Evolutionary conservation across 2,113 vertebrate species (phyloP).

Genomic region (Tylochromis polylepis): DNA sequence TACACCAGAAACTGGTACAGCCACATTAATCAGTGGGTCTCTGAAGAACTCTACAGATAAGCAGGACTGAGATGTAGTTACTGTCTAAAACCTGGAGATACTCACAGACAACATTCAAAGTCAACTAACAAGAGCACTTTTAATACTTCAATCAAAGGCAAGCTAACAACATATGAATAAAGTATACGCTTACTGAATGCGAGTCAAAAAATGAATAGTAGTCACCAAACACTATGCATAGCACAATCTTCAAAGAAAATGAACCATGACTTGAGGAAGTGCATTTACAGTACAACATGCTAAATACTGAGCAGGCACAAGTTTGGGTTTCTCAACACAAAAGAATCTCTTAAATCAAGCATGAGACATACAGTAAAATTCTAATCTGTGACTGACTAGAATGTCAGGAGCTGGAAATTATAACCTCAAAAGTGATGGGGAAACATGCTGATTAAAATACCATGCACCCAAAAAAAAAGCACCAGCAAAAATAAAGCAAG

Average conservation of each 20-base stretch:
- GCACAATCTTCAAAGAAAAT: constrained; percentile 17
- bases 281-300: constrained; percentile 1
- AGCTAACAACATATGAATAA: not conserved
- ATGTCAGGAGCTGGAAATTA: not conserved
- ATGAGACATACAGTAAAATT: not conserved
- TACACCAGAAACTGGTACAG: not conserved
- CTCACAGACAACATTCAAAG: constrained; percentile 30
- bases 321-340: not conserved
- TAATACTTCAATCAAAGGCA: constrained; percentile 33
- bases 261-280: not conserved
- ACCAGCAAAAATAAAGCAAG: not conserved
- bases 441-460: not conserved
- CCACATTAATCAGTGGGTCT: not conserved
- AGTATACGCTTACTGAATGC: not conserved
- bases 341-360: not conserved
- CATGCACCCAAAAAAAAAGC: not conserved
- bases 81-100: not conserved
- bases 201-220: not conserved
- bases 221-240: constrained; percentile 14
- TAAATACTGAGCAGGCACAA: not conserved
- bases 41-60: not conserved
- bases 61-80: not conserved
- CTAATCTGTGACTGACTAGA: not conserved
- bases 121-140: constrained; percentile 61
- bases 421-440: not conserved